Base-by-base conservation (phyloP, 2,113 vertebrate genomes). In the Platichthys stellatus region DNA sequence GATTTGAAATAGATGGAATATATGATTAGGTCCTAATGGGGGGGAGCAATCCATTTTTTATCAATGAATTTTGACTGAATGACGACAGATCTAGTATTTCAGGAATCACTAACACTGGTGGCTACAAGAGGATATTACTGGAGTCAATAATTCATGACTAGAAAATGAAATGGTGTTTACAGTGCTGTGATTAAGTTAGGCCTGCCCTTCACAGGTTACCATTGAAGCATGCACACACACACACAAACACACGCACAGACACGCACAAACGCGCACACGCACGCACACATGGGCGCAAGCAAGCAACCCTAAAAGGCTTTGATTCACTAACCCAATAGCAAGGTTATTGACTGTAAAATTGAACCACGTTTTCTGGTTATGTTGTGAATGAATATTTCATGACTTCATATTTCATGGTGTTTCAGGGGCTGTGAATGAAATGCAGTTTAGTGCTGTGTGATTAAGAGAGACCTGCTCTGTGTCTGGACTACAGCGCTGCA, bases 361-460 rank as follows among this genome's bases (percentile, higher is more conserved):
- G 61, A 81, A 81, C 13, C 59, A 77, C 78, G 61, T 90, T 76
- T 80, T 66, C 67, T 78, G 18, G 83, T 71, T 77, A 78, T 74
- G 83, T 73, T 65, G 56, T 70, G 61, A 81, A 88, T 90, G 65
- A 92, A 90, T 89, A 86, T 88, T 91, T 88, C 28, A 92, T 93
- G 63, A 80, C 74, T 80, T 89, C 53, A 63, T 85, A 83, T 86
- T 84, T 82, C 82, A 76, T 73, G 66, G 61, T 60, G 63, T 73
- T 78, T 88, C 76, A 69, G 72, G 35, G 0, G 9, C 64, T 72
- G n/a, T 80, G 68, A 87, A 71, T 80, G 64, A 81, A 82, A 87
- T 43, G 59, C 60, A 45, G 43, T 87, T 82, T 60, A 67, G 63
- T 38, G 53, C 56, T 12, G 67, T 51, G 63, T 75, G 82, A 89